These are phyloP conservation scores for Amblyopsis rosae DNA, from an alignment of 2,113 vertebrate genomes.

Conservation along the genomic window DNA sequence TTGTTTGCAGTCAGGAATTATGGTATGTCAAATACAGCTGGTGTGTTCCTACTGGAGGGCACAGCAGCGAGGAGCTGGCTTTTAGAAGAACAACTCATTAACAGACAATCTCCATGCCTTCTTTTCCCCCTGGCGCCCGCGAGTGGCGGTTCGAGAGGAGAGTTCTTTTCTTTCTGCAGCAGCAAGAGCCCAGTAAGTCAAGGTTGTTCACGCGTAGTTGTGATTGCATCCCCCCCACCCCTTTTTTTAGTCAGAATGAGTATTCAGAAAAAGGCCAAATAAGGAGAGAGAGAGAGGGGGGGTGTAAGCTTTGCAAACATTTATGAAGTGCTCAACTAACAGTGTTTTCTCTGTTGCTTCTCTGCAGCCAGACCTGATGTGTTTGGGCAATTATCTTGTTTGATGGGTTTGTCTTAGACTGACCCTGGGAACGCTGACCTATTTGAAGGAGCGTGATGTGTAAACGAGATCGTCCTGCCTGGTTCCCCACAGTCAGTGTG, in stretches of 20 bases:
- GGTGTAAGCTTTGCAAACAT: conserved; percentile 66
- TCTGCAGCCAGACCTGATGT: conserved; percentile 80
- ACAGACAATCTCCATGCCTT: conserved; percentile 52
- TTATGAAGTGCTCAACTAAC: conserved; percentile 65
- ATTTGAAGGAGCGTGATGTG: conserved; percentile 28
- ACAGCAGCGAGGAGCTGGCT: conserved; percentile 49
- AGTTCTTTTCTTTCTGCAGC: conserved; percentile 64
- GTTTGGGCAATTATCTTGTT: conserved; percentile 70
- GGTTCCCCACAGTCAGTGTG: neutral
- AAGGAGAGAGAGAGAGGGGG: conserved; percentile 30
- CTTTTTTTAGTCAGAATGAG: conserved; percentile 53
- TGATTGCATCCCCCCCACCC: conserved; percentile 56
- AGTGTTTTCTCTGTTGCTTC: conserved; percentile 43
- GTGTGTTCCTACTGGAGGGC: conserved; percentile 44
- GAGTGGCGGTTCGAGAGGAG: conserved; percentile 68
- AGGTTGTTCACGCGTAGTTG: conserved; percentile 59
- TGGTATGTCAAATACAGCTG: conserved; percentile 1
- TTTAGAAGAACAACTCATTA: conserved; percentile 72
- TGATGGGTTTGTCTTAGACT: conserved; percentile 63
- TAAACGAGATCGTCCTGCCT: conserved; percentile 37
- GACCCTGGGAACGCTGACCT: conserved; percentile 37
- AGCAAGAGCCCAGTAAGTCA: conserved; percentile 64
- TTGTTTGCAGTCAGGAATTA: conserved; percentile 19
- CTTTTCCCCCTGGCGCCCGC: conserved; percentile 45
- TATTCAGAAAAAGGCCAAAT: conserved; percentile 58